Percentiles rank a stretch among this genome's conserved stretches.
Evolutionary conservation across 2,113 vertebrate species (phyloP).

Genomic region (Delphinus delphis): DNA sequence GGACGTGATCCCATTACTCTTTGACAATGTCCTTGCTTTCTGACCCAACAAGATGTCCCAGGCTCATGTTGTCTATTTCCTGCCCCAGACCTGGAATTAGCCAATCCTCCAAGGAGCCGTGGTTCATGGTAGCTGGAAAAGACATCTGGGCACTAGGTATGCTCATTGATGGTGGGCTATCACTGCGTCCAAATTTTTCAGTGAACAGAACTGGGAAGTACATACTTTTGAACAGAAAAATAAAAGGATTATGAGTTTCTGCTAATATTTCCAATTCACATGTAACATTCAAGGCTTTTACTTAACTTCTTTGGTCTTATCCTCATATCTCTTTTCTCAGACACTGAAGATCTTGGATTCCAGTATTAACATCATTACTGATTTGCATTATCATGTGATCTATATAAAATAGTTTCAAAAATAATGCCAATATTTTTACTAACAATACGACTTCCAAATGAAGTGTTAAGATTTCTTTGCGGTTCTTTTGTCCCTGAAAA

Average conservation of each 20-base stretch:
- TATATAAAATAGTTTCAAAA: slow-evolving; percentile 47
- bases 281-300: background rate
- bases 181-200: background rate
- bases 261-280: background rate
- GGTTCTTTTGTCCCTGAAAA: slow-evolving; percentile 17
- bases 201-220: background rate
- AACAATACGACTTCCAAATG: slow-evolving; percentile 37
- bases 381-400: slow-evolving; percentile 35
- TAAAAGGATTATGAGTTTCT: background rate
- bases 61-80: background rate
- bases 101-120: background rate
- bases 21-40: background rate
- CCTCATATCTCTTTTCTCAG: background rate
- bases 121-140: background rate
- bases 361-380: slow-evolving; percentile 42
- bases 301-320: slow-evolving; percentile 54
- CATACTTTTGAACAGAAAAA: slow-evolving; percentile 8
- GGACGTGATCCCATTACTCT: background rate
- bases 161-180: background rate
- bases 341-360: background rate
- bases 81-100: background rate
- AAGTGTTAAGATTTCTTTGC: slow-evolving; percentile 33
- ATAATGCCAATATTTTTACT: slow-evolving; percentile 19
- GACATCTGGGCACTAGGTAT: background rate
- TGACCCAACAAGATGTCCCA: background rate